Evolutionary conservation across 2,888 invertebrate species (phyloP).

Genomic region (Gibbula magus): DNA sequence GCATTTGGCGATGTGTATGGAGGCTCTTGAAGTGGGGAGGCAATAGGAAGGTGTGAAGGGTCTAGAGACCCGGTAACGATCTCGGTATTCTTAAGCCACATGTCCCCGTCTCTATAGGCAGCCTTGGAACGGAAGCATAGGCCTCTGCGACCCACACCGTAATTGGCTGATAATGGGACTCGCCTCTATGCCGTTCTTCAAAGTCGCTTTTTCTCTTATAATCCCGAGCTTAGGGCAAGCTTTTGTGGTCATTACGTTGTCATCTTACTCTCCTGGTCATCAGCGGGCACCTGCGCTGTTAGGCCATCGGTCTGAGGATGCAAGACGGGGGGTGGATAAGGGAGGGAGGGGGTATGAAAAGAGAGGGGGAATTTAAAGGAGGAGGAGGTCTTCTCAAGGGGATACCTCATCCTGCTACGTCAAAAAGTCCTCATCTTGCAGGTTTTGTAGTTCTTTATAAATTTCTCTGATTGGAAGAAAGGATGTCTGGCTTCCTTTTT

Average conservation of each 20-base stretch:
- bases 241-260: conserved; percentile 25
- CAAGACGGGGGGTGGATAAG: background rate
- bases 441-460: conserved; percentile 9
- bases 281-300: background rate
- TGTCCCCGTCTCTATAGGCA: conserved; percentile 4
- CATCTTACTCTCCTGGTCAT: conserved; percentile 23
- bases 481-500: background rate
- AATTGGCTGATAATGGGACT: conserved; percentile 21
- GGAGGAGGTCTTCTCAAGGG: background rate
- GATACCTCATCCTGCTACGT: background rate
- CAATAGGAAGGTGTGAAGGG: background rate
- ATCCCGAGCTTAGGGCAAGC: conserved; percentile 11
- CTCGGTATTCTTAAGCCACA: conserved; percentile 1
- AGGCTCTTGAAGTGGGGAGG: background rate
- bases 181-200: conserved; percentile 1
- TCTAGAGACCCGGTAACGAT: conserved; percentile 13
- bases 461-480: conserved; percentile 2
- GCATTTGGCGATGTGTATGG: conserved; percentile 20
- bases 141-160: conserved; percentile 11
- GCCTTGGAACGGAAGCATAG: background rate
- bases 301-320: background rate
- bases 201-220: conserved; percentile 16
- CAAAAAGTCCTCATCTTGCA: background rate
- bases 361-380: background rate
- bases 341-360: conserved; percentile 8